Base-by-base conservation (phyloP, 2,113 vertebrate species). In the Empidonax alnorum region DNA sequence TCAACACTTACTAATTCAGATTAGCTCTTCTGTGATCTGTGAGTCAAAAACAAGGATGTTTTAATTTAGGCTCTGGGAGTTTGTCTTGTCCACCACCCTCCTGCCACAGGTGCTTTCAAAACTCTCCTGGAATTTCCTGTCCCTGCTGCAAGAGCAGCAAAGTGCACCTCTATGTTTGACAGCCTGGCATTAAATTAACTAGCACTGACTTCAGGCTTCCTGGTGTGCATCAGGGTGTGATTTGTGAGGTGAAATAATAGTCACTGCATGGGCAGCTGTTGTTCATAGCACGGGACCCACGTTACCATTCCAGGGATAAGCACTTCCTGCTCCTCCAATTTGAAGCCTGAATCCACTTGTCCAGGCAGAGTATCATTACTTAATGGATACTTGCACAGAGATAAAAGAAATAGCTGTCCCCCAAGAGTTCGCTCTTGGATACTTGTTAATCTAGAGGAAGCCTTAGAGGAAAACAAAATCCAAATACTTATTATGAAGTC, bases 91-190 rank as follows among this genome's bases (percentile, higher is more conserved):
- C 39, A 39, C 75, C 55, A 67, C 88, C 41, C 79, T 87, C 82
- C 55, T 90, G n/a, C 72, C 24, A 23, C 67, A 87, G 52, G 84
- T 89, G 49, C 75, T 93, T 59, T 71, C 61, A 74, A 71, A 92
- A 82, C 78, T 87, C 39, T 72, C 9, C 56, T 91, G 95, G 96
- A 78, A 94, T 96, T 97, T 97, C 95, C 95, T 94, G 95, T 94
- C 56, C 39, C 27, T 77, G 83, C 80, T 92, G 56, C 65, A 78
- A 44, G 59, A 85, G 13, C 49, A 76, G 28, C 35, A 46, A 68
- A 42, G 39, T 93, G 44, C 59, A 58, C 11, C 39, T 83, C 37
- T 76, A 0, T 4, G 2, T 67, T 50, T 61, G 63, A 9, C 75
- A 96, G 46, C 88, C 94, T 85, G 41, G 30, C 65, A 74, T 84